Percentiles rank a stretch among this genome's conserved stretches.
Conservation (phyloP, 1,140 invertebrate species). For the Pseudomyrmex pallidus region DNA sequence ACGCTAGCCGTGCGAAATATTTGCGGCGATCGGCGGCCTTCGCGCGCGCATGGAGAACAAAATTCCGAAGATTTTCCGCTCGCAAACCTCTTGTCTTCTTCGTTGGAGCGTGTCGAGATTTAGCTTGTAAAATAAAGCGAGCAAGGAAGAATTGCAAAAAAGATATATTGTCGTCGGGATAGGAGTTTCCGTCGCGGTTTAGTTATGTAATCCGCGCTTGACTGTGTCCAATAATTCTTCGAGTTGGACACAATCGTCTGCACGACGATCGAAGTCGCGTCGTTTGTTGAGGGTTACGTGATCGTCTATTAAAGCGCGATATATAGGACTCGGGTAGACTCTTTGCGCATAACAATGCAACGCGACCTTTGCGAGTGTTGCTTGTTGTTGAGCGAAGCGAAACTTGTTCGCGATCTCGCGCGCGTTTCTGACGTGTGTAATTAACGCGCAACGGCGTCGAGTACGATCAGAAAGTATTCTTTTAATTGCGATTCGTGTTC, state of each 20-base stretch:
- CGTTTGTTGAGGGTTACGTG: conserved; percentile 40
- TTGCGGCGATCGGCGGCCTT: conserved; percentile 23
- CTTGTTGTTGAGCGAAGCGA: background rate
- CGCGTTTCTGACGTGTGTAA: background rate
- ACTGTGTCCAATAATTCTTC: conserved; percentile 39
- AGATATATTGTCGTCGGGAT: background rate
- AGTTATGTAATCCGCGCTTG: conserved; percentile 31
- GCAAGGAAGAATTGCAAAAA: background rate
- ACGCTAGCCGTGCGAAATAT: conserved; percentile 36
- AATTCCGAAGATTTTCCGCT: conserved; percentile 31
- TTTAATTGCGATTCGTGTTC: too few species aligned
- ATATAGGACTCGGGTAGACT: background rate
- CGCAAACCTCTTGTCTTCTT: background rate
- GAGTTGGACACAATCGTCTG: background rate
- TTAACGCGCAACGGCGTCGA: too few species aligned
- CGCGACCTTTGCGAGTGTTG: conserved; percentile 4
- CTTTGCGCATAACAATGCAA: background rate
- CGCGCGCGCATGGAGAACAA: conserved; percentile 9
- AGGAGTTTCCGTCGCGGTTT: background rate
- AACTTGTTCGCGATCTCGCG: background rate
- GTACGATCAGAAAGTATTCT: too few species aligned
- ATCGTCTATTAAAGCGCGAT: conserved; percentile 46
- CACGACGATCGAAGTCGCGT: background rate
- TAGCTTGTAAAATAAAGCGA: too few species aligned
- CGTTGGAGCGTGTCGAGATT: too few species aligned